Conservation (phyloP, 1,140 invertebrate species). For the Proales similis region DNA sequence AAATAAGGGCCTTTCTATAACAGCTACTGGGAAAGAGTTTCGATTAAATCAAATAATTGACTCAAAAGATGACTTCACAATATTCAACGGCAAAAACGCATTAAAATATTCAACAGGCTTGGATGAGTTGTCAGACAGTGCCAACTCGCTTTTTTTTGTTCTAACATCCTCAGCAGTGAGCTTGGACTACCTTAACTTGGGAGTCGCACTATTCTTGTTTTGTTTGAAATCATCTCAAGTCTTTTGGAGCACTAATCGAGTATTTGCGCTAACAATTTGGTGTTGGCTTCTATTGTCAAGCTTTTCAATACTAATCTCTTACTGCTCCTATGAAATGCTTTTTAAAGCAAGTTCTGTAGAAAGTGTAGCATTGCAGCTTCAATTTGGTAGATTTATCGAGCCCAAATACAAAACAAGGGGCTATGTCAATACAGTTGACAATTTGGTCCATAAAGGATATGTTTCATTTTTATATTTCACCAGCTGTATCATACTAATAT, state of each 20-base stretch:
- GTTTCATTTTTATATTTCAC: too few species aligned
- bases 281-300: neutral
- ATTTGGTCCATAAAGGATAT: too few species aligned
- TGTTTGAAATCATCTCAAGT: neutral
- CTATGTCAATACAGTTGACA: too few species aligned
- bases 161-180: constrained; percentile 1
- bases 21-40: neutral
- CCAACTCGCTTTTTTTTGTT: constrained; percentile 1
- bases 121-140: neutral
- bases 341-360: constrained; percentile 32
- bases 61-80: constrained; percentile 29
- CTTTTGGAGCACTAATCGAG: neutral
- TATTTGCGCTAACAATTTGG: neutral
- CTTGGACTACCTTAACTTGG: constrained; percentile 3
- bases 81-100: too few species aligned
- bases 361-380: too few species aligned
- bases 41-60: constrained; percentile 6
- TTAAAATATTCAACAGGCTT: too few species aligned
- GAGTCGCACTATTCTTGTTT: neutral
- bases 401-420: too few species aligned
- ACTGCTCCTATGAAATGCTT: constrained; percentile 14
- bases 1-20: neutral
- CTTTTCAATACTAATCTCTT: neutral
- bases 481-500: too few species aligned
- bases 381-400: too few species aligned